phyloP scores from a whole-genome alignment of 2,113 vertebrate species.

The Panthera leo region DNA sequence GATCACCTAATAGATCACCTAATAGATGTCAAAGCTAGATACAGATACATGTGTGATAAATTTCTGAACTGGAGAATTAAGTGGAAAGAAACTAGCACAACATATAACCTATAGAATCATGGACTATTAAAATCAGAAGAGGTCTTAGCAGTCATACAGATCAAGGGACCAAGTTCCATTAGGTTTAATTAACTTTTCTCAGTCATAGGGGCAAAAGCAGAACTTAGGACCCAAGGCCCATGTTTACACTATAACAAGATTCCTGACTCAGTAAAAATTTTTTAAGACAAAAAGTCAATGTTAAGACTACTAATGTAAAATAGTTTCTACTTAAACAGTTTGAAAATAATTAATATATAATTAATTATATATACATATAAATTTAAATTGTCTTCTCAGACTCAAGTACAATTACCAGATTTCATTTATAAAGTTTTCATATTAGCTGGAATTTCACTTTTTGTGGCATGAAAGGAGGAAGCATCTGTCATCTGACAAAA shows the following conservation, averaged over 20 bases:
- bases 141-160: neutral
- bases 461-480: neutral
- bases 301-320: slow-evolving; percentile 5
- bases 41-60: neutral
- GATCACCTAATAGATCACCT: slow-evolving; percentile 46
- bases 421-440: slow-evolving; percentile 30
- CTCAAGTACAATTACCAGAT: neutral
- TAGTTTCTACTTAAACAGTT: neutral
- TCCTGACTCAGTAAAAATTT: neutral
- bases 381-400: slow-evolving; percentile 25
- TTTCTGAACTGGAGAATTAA: slow-evolving; percentile 13
- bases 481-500: neutral
- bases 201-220: neutral
- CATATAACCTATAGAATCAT: neutral
- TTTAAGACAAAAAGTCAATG: slow-evolving; percentile 12
- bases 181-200: neutral
- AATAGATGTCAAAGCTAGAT: slow-evolving; percentile 4
- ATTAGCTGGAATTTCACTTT: neutral
- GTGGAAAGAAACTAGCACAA: neutral
- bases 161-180: neutral
- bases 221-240: neutral
- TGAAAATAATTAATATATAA: neutral
- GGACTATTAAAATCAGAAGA: slow-evolving; percentile 4
- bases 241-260: neutral
- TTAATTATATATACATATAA: neutral